These are phyloP conservation scores for Lasiurus borealis DNA, from an alignment of 2,113 vertebrate species.

Conservation along the genomic window DNA sequence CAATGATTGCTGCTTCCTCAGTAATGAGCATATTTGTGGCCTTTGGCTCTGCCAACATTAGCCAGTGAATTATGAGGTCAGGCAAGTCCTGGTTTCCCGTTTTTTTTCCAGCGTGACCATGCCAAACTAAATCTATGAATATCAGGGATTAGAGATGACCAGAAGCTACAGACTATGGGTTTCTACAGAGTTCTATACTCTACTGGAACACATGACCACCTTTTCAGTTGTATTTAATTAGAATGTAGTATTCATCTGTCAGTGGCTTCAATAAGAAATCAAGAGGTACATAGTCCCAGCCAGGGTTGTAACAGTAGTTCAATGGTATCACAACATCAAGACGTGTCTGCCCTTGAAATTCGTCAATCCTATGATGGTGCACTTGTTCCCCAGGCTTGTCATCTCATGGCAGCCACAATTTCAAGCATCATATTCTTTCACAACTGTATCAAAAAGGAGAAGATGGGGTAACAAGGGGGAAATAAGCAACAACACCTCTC, in stretches of 20 bases:
- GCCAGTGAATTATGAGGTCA: background rate
- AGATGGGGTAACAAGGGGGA: background rate
- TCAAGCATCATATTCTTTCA: background rate
- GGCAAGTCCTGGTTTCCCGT: background rate
- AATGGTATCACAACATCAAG: background rate
- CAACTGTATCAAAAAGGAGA: background rate
- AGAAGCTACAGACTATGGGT: background rate
- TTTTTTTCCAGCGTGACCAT: background rate
- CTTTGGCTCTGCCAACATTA: background rate
- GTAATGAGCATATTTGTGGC: background rate
- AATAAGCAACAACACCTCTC: background rate
- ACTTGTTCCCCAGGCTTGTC: background rate
- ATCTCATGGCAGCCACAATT: background rate
- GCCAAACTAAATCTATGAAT: background rate
- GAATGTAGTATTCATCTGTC: background rate
- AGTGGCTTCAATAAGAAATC: slow-evolving; percentile 4
- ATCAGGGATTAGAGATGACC: background rate
- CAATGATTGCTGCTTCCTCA: background rate
- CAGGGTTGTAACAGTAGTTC: background rate
- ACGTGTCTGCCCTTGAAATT: background rate
- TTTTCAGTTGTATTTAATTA: slow-evolving; percentile 13
- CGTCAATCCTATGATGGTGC: background rate
- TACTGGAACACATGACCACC: background rate
- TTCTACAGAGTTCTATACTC: background rate
- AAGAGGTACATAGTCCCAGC: background rate